These are phyloP conservation scores for Neelides sp. DNA, from an alignment of 1,140 invertebrate genomes.

Conservation along the genomic window DNA sequence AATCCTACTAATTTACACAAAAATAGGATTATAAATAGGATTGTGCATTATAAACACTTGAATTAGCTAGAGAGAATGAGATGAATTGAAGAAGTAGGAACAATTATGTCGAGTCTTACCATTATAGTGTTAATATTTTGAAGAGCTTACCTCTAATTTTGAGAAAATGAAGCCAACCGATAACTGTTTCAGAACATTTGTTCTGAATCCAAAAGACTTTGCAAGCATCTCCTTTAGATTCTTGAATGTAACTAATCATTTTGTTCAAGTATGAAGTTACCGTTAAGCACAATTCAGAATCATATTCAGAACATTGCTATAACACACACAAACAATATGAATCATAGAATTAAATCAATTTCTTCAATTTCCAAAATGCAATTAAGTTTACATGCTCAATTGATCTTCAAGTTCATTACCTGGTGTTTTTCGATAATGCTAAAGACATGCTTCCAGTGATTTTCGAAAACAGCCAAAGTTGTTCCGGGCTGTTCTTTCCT, in stretches of 20 bases:
- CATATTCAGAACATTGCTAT: constrained; percentile 12
- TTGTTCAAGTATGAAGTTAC: constrained; percentile 25
- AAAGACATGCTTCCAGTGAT: constrained; percentile 27
- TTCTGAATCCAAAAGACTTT: constrained; percentile 29
- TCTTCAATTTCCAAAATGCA: too few relatives aligned
- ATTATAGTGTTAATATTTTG: neutral
- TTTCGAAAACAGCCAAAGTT: constrained; percentile 18
- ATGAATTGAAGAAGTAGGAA: too few relatives aligned
- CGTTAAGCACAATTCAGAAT: constrained; percentile 18
- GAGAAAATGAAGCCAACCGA: constrained; percentile 23
- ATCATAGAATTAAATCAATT: too few relatives aligned
- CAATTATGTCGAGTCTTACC: neutral
- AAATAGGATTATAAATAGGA: too few relatives aligned
- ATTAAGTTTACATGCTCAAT: too few relatives aligned
- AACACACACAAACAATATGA: too few relatives aligned
- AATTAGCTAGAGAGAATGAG: too few relatives aligned
- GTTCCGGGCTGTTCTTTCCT: constrained; percentile 24
- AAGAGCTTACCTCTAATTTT: constrained; percentile 13
- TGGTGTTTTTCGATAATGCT: constrained; percentile 16
- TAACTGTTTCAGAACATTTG: constrained; percentile 22
- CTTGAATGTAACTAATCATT: constrained; percentile 25
- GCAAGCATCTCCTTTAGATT: constrained; percentile 17
- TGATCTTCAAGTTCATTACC: constrained; percentile 7
- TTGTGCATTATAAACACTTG: too few relatives aligned
- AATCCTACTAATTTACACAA: too few relatives aligned